These are phyloP conservation scores for Molossus molossus DNA, from an alignment of 2,797 vertebrate species.

Conservation along the genomic window DNA sequence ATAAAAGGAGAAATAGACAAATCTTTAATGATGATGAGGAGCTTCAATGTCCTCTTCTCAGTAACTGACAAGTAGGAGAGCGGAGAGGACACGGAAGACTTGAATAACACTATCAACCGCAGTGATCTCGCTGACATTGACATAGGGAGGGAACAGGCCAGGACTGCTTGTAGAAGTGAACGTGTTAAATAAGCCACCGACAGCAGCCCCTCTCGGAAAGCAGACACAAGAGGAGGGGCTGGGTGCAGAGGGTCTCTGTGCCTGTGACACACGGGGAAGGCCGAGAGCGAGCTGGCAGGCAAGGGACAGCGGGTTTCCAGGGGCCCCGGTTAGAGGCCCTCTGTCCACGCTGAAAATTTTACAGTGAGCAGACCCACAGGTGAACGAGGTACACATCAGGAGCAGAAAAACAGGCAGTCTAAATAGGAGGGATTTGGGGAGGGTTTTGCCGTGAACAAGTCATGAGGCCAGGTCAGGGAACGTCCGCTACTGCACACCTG, in stretches of 20 bases:
- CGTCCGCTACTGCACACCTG: not conserved
- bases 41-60: not conserved
- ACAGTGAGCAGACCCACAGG: not conserved
- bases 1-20: not conserved
- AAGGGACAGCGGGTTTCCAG: not conserved
- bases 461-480: not conserved
- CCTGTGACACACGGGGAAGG: not conserved
- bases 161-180: not conserved
- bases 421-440: not conserved
- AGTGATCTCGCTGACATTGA: rapidly evolving
- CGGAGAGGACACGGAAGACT: not conserved
- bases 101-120: not conserved
- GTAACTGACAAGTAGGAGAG: not conserved
- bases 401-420: not conserved
- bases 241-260: not conserved
- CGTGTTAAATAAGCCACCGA: not conserved
- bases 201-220: not conserved
- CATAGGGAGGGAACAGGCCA: not conserved
- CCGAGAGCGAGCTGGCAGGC: not conserved
- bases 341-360: not conserved
- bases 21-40: not conserved
- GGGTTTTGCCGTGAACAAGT: not conserved
- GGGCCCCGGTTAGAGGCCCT: not conserved
- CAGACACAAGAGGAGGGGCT: not conserved
- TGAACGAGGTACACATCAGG: not conserved